Evolutionary conservation across 2,888 invertebrate genomes (phyloP).

Genomic region (Tanaodytes sp.): DNA sequence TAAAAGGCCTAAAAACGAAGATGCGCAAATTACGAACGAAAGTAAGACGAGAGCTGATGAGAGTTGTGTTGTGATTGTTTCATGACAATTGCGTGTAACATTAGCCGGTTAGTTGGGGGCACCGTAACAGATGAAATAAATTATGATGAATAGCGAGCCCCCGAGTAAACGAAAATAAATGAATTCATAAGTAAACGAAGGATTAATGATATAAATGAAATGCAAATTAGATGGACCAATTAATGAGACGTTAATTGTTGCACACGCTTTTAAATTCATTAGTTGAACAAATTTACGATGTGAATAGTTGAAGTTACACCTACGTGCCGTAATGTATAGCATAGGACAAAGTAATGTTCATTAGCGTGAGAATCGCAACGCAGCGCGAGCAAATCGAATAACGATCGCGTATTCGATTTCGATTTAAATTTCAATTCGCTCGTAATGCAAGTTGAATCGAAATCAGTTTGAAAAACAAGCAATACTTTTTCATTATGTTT

Average conservation of each 20-base stretch:
- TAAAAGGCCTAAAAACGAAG: constrained; percentile 22
- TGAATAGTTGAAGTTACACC: constrained; percentile 51
- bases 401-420: constrained; percentile 1
- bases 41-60: constrained; percentile 40
- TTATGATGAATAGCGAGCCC: too few species aligned
- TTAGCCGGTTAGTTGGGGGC: too few species aligned
- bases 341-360: constrained; percentile 29
- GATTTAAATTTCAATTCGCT: not conserved
- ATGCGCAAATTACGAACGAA: constrained; percentile 30
- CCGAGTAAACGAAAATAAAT: too few species aligned
- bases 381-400: constrained; percentile 19
- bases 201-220: constrained; percentile 10
- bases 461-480: constrained; percentile 46
- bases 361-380: constrained; percentile 25
- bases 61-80: constrained; percentile 14
- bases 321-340: constrained; percentile 51
- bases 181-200: constrained; percentile 4
- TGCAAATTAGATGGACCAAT: constrained; percentile 50
- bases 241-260: constrained; percentile 42
- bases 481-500: constrained; percentile 52
- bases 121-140: too few species aligned
- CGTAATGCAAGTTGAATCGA: constrained; percentile 5
- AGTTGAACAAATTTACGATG: constrained; percentile 35
- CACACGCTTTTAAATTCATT: constrained; percentile 50
- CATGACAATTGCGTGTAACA: too few species aligned